Conservation (phyloP, 2,113 vertebrate species). For the rabbit (Oryctolagus cuniculus) region mOryCun1.1 NC_091453.1:117274501-117275000, state of each 20-base stretch:
- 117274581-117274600: slow-evolving; percentile 9
- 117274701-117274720: not conserved
- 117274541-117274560: slow-evolving; percentile 72
- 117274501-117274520: slow-evolving; percentile 75
- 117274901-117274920: slow-evolving; percentile 8
- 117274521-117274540: slow-evolving; percentile 71
- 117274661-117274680: not conserved
- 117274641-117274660: not conserved
- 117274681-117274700: not conserved
- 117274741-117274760: not conserved
- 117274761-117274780: not conserved
- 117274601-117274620: not conserved
- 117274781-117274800: not conserved
- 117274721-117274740: not conserved
- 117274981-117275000: not conserved
- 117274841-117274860: not conserved
- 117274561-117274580: slow-evolving; percentile 73
- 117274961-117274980: not conserved
- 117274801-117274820: not conserved
- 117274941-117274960: not conserved
- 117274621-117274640: not conserved
- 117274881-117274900: not conserved
- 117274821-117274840: not conserved
- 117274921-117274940: not conserved
- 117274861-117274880: not conserved